Conservation (phyloP, 2,113 vertebrate genomes). For the Promerops cafer region DNA sequence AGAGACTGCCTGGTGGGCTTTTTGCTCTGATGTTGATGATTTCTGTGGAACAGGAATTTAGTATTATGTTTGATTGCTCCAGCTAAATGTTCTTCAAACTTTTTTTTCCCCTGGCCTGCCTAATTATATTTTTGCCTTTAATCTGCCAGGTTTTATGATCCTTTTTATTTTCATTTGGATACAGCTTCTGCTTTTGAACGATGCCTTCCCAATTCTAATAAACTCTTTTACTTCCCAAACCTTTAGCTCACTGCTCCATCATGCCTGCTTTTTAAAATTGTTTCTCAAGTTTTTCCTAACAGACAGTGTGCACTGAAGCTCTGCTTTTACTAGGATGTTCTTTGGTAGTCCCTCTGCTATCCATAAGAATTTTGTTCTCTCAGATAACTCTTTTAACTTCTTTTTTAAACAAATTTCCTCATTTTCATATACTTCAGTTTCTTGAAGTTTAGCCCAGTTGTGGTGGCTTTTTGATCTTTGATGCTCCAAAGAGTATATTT, state of each 20-base stretch:
- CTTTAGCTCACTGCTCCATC: not conserved
- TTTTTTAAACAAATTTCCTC: not conserved
- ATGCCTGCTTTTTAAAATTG: not conserved
- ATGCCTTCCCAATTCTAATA: slow-evolving; percentile 38
- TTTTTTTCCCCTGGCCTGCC: not conserved
- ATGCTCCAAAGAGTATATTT: not conserved
- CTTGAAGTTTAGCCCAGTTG: not conserved
- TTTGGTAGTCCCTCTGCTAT: not conserved
- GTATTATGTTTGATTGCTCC: not conserved
- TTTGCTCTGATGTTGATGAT: not conserved
- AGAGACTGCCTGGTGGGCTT: not conserved
- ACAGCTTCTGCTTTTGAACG: slow-evolving; percentile 58
- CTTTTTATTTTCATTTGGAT: slow-evolving; percentile 62
- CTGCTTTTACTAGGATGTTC: not conserved
- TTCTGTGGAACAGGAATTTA: not conserved
- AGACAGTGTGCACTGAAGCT: not conserved
- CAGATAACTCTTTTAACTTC: not conserved
- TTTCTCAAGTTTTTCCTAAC: not conserved
- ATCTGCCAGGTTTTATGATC: slow-evolving; percentile 47
- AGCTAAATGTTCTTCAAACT: slow-evolving; percentile 6
- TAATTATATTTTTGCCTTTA: slow-evolving; percentile 51
- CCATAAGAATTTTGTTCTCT: not conserved
- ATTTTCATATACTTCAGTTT: not conserved
- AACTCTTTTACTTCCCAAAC: slow-evolving; percentile 8
- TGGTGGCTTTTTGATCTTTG: not conserved